Evolutionary conservation across 2,113 vertebrate genomes (phyloP), one percentile per base, ranked within the genome.

Genomic region (Phalacrocorax carbo): DNA sequence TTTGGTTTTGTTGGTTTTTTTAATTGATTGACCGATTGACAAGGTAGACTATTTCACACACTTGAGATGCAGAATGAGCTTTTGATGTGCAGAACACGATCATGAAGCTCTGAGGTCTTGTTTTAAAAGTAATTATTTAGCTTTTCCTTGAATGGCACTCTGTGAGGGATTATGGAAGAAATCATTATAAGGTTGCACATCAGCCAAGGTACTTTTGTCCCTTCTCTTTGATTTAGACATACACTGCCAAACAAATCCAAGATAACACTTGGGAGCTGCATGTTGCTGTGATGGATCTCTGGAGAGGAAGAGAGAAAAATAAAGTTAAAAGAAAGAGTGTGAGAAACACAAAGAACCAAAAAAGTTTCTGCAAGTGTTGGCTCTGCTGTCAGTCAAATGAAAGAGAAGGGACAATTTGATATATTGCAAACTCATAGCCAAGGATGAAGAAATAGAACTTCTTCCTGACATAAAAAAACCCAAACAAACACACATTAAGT

Each of bases 191-290:
- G 69, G 88, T 82, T 95, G 46, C 55, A 86, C 49, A 58, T 96
- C 92, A 96, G 65, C 46, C 60, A 69, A 27, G 44, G 42, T 64
- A 79, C 52, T 87, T 93, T 76, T 94, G 48, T 40, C 73, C 82
- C 57, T 78, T 94, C 60, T 71, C n/a, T 94, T 96, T 93, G 86
- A 93, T 92, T 95, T 90, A 95, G 86, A 93, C 49, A 77, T 91
- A 91, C 25, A 34, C 52, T 82, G 81, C 61, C 57, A 85, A 95
- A 89, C 70, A 96, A 94, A 96, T 92, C 89, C 94, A 76, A 94
- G 88, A 68, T 86, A 94, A 57, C 86, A 69, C 77, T 89, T 94
- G 88, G 83, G 91, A 94, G 48, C 40, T 82, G 49, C 62, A 65
- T 38, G 34, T 52, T 91, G 36, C 61, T 79, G 34, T 94, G 91